Evolutionary conservation across 1,140 invertebrate genomes (phyloP), one percentile per base, ranked within the genome.

Genomic region (Drosophila novamexicana): DNA sequence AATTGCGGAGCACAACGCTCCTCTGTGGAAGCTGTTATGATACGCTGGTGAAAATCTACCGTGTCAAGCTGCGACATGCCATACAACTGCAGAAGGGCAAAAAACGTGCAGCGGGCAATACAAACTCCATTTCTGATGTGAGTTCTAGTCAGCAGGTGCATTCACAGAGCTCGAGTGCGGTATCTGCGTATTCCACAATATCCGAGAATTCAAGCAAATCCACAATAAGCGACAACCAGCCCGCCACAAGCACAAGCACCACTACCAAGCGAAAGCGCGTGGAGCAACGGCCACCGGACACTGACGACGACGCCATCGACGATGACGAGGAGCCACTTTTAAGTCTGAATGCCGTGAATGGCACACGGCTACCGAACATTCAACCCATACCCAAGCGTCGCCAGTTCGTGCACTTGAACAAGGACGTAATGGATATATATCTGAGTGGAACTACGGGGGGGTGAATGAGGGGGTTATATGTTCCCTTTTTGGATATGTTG

Each of bases 261-360:
- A 6, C 44, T n/a, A 10, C 57, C 7, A 59, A 77, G 16, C 14
- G 72, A 37, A 64, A 44, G 53, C 61, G 61, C n/a, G 12, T 16
- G 7, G 37, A 45, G 39, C 42, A n/a, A 6, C 42, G 32, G 36
- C 36, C 39, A 57, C 2, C 36, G 18, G 16, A 7, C 65, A 29
- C 9, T 9, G 29, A 54, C 32, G 42, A 37, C 34, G 1, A 45
- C 6, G 2, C 7, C 8, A 2, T 34, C n/a, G 52, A 16, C 0
- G 83, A 86, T 9, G 77, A 80, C 22, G 81, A 84, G 7, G 85
- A 81, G 7, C 8, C 70, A 1, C 36, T 59, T 12, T 44, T 89
- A 4, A 90, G 85, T 37, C 50, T 90, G 6, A 90, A 90, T 45
- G 85, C 85, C 0, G 63, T 90, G 0, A 90, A 90, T 62, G 85